Base-by-base conservation (phyloP, 2,113 vertebrate genomes). In the Catharus bicknelli region DNA sequence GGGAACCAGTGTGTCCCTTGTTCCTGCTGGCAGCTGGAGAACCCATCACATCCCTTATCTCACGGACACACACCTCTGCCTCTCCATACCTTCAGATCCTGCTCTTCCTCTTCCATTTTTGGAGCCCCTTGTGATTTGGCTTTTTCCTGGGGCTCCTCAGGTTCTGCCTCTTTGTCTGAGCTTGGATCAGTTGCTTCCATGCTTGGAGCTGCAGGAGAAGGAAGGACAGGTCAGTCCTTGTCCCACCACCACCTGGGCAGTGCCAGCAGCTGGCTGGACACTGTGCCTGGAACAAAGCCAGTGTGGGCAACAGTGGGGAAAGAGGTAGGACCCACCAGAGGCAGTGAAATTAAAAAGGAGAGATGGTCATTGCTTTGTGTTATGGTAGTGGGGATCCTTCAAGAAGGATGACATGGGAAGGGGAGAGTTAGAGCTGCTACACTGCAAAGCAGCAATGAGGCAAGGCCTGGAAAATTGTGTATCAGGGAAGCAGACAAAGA, bases 81-180 rank as follows among this genome's bases (percentile, higher is more conserved):
- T 16, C 40, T 27, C 86, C 84, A 3, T 97, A 99, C 99, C 98
- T 99, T 99, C 61, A 99, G 97, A 91, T 99, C 99, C 51, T 98
- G 98, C 77, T 99, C 98, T n/a, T 97, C 97, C 81, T 98, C 97
- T 75, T 98, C 98, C 38, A 97, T 90, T 97, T 98, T 99, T 36
- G 96, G 95, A 18, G 86, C 79, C 77, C 94, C 88, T 83, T 98
- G 98, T 32, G 83, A 38, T 94, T 95, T 98, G 6, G 74, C 62
- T 80, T 98, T 98, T 70, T 99, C 98, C 66, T 98, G 98, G 43
- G 96, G 94, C 73, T 94, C 95, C 69, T 98, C 98, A 17, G 79
- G n/a, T 81, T 98, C 98, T 36, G 96, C 74, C 29, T 98, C 98
- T 97, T 97, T 98, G 48, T 98, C 98, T 87, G 96, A 97, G 94